Base-by-base conservation (phyloP, 92 coral and sea anemone species). In the Porites lobata region DNA sequence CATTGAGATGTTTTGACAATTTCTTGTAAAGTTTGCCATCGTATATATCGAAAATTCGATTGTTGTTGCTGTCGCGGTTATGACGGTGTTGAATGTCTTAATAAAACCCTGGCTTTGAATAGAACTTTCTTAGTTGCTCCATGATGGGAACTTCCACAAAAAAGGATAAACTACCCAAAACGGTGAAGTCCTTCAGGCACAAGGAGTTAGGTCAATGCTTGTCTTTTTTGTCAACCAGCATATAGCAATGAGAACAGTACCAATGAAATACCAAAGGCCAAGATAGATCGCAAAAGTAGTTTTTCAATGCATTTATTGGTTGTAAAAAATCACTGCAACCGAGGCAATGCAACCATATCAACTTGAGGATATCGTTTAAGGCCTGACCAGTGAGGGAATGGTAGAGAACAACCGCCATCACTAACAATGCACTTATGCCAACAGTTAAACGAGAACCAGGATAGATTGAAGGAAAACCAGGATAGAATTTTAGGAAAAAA, bases 121-220 rank as follows among this genome's bases (percentile, higher is more conserved):
- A 75, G 32, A 83, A 50, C 13, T 85, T 66, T 76, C 65, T 72
- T 11, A 76, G 76, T 51, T 75, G 81, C 15, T 26, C 19, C 65
- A 76, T 18, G 63, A 75, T 62, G n/a, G 89, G 89, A 90, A 90
- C 77, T 67, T 85, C 87, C 20, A 85, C 59, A 81, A 90, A 90
- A 77, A 85, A 90, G 14, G 89, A 68, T 58, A 72, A 50, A 15
- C 66, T 80, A 17, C 56, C 83, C 93, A 63, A 84, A 17, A 72
- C 87, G 50, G 68, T 85, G 12, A 90, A 71, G 1, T 8, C 9
- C 5, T 6, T 0, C 58, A 8, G 58, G 58, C 58, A 53, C 13
- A 53, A 11, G 12, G 58, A 8, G 12, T 1, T 1, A 8, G 58
- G 58, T 0, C 58, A 53, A 53, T 29, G 32, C 32, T 8, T 53